These are phyloP conservation scores for Epistrophe grossulariae DNA, from an alignment of 2,888 invertebrate genomes.

Conservation along the genomic window DNA sequence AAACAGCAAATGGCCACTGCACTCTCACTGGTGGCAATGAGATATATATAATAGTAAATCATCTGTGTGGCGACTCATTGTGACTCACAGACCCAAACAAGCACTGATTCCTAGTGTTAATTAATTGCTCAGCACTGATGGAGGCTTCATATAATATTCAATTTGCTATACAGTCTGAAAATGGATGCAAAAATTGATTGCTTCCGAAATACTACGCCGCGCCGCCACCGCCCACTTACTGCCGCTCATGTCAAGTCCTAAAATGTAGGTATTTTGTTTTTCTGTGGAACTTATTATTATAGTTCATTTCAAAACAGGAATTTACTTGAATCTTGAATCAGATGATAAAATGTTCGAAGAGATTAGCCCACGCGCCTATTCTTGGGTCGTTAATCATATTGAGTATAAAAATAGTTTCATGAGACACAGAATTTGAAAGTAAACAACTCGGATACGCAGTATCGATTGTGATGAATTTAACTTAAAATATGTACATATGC, in stretches of 20 bases:
- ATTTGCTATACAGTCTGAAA: conserved; percentile 26
- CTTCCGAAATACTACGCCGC: conserved; percentile 46
- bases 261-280: conserved; percentile 22
- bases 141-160: neutral
- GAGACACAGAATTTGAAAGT: conserved; percentile 30
- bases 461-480: neutral
- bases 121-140: conserved; percentile 13
- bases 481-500: neutral
- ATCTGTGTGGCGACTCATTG: neutral
- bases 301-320: conserved; percentile 30
- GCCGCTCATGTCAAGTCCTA: conserved; percentile 16
- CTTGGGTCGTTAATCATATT: neutral
- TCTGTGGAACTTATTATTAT: conserved; percentile 44
- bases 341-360: conserved; percentile 8
- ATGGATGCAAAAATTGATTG: conserved; percentile 58
- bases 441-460: conserved; percentile 4
- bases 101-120: conserved; percentile 23
- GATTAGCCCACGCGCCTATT: conserved; percentile 48
- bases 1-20: conserved; percentile 43
- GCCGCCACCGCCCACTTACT: conserved; percentile 33
- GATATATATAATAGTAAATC: neutral
- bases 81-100: conserved; percentile 37
- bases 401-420: conserved; percentile 46
- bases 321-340: conserved; percentile 66
- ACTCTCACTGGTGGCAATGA: neutral